phyloP scores from a whole-genome alignment of 2,888 invertebrate species.

The Drosophila nigricruria region DNA sequence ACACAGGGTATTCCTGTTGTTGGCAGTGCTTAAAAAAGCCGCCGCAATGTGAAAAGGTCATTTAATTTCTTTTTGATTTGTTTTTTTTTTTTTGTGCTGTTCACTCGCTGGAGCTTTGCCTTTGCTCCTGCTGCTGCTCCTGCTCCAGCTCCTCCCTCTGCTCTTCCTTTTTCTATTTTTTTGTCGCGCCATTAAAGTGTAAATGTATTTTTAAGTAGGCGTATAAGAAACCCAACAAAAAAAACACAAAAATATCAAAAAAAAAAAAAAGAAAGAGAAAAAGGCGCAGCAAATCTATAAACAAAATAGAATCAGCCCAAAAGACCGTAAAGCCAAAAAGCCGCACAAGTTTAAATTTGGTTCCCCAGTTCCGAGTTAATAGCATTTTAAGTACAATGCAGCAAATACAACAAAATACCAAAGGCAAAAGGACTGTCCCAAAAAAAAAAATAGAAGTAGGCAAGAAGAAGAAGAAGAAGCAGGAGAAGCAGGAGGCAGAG shows the following conservation, averaged over 20 bases:
- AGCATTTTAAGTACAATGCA: conserved; percentile 77
- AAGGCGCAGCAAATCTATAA: conserved; percentile 38
- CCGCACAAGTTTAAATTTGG: conserved; percentile 76
- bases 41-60: conserved; percentile 74
- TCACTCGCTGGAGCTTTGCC: not conserved
- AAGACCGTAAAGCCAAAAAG: conserved; percentile 65
- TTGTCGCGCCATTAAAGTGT: conserved; percentile 74
- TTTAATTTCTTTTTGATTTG: conserved; percentile 80
- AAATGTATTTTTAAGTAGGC: conserved; percentile 80
- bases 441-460: not conserved
- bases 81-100: conserved; percentile 38
- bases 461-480: not conserved
- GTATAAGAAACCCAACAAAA: conserved; percentile 46
- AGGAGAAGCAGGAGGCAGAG: not conserved
- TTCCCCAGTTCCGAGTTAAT: conserved; percentile 60
- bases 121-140: not conserved
- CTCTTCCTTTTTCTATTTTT: conserved; percentile 14
- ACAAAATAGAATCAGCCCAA: conserved; percentile 62
- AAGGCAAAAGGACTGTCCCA: conserved; percentile 1
- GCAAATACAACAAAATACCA: conserved; percentile 14
- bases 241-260: conserved; percentile 7
- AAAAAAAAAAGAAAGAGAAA: conserved; percentile 1
- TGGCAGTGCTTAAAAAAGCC: conserved; percentile 18
- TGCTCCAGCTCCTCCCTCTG: accelerated
- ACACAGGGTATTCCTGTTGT: conserved; percentile 3